Conservation (phyloP, 35 echinoderm and acorn worm genomes). For the Stichopus chloronotus region DNA sequence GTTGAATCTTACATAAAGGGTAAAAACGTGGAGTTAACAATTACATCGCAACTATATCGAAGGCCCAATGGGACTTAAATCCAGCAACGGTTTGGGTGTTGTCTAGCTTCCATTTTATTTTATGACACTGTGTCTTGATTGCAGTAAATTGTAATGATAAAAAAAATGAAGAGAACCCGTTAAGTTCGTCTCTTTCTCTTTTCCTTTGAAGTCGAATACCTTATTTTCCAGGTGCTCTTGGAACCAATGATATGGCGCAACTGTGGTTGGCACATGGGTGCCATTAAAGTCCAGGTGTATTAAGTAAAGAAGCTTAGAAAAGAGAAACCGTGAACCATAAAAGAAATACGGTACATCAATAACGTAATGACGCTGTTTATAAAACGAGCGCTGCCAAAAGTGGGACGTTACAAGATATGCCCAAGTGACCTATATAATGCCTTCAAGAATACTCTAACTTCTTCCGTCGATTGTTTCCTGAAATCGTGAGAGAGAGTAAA, state of each 20-base stretch:
- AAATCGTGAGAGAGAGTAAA: too few relatives aligned
- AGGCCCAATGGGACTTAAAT: slow-evolving; percentile 19
- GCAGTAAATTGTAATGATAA: not conserved
- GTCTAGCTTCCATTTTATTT: too few relatives aligned
- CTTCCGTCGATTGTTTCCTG: too few relatives aligned
- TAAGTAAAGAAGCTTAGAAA: not conserved
- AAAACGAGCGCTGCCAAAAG: not conserved
- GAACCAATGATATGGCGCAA: not conserved
- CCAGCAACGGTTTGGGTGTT: not conserved
- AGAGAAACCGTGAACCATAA: not conserved
- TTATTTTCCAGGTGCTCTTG: slow-evolving; percentile 14
- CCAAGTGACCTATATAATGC: too few relatives aligned
- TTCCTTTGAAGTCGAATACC: not conserved
- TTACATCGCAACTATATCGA: not conserved
- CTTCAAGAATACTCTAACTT: too few relatives aligned
- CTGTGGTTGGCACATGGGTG: not conserved
- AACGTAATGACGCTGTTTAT: not conserved
- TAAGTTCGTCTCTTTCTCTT: not conserved
- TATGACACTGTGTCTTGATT: too few relatives aligned
- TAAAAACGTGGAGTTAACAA: not conserved
- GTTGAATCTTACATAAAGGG: not conserved
- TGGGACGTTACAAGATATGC: not conserved
- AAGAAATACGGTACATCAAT: too few relatives aligned
- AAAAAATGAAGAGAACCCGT: not conserved
- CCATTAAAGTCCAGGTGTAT: not conserved